These are phyloP conservation scores for Aurelia aurita complex sp. Pacific DNA, from an alignment of 30 jellyfish, hydroid and myxozoan genomes.

Conservation along the genomic window DNA sequence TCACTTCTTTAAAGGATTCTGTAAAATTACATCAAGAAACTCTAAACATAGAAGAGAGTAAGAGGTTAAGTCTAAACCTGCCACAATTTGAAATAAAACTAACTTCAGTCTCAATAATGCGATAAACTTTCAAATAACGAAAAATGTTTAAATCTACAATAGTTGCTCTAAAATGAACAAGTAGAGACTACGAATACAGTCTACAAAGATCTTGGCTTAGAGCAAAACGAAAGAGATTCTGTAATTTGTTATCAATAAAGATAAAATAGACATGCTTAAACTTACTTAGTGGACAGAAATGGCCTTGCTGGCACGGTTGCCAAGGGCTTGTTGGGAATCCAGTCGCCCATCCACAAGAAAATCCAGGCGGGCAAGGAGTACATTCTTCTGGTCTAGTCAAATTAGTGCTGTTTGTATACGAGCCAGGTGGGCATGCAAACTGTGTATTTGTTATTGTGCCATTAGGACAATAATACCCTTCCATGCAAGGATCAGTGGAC, in stretches of 20 bases:
- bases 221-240: too few relatives aligned
- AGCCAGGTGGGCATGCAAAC: slow-evolving; percentile 97
- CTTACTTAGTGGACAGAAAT: slow-evolving; percentile 91
- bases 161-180: background rate
- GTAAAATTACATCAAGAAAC: too few relatives aligned
- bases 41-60: too few relatives aligned
- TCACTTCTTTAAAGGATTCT: too few relatives aligned
- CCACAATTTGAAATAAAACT: too few relatives aligned
- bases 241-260: background rate
- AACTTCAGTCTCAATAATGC: too few relatives aligned
- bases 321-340: slow-evolving; percentile 88
- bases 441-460: slow-evolving; percentile 86
- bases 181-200: background rate
- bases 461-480: slow-evolving; percentile 92
- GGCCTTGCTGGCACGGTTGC: slow-evolving; percentile 95
- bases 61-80: too few relatives aligned
- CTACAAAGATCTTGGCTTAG: background rate
- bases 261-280: background rate
- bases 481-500: slow-evolving; percentile 71
- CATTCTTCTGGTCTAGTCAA: slow-evolving; percentile 90
- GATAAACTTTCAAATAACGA: too few relatives aligned
- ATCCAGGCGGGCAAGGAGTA: slow-evolving; percentile 88
- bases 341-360: slow-evolving; percentile 96
- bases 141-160: too few relatives aligned
- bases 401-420: slow-evolving; percentile 86